Evolutionary conservation across 1,140 invertebrate genomes (phyloP), one percentile per base, ranked within the genome.

Genomic region (Trachymyrmex cornetzi): DNA sequence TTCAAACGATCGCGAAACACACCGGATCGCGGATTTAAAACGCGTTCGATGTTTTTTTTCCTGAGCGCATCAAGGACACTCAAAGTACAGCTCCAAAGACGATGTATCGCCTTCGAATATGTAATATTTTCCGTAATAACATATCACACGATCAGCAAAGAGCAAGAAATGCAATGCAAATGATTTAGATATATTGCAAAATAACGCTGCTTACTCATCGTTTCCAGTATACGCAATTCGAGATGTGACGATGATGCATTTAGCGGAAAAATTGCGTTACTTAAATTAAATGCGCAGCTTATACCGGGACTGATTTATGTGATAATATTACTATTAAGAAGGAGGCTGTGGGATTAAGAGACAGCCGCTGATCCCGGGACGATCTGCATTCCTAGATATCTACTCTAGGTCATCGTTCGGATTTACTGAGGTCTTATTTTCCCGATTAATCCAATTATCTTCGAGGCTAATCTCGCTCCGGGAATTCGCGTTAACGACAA

Each of bases 1-100:
- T 93, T 91, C 89, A 88, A 89, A 63, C 22, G 57, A 74, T 87
- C 89, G 75, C 44, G 38, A 74, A 75, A 50, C 61, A 63, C n/a
- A n/a, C 55, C 14, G 48, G 12, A 16, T 64, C 38, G 27, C 55
- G 16, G 27, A 50, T n/a, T 34, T 84, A 61, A 59, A 75, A 75
- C 14, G n/a, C 27, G 27, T 84, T 84, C 19, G 9, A 84, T 75
- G 80, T 84, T 75, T 84, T 57, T n/a, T 72, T 44, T 9, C 34
- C 55, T n/a, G 67, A 61, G 53, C 30, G 38, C 24, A 80, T 50
- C 88, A 87, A 90, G 89, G 89, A 64, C 66, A 82, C 9, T 22
- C 38, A 14, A 77, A 38, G 63, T 34, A 63, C 48, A 3, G n/a
- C 48, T 55, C n/a, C 19, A 12, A 22, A 86, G 55, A 7, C 7